phyloP scores from a whole-genome alignment of 2,797 vertebrate species.

The Dendrocincla tyrannina region DNA sequence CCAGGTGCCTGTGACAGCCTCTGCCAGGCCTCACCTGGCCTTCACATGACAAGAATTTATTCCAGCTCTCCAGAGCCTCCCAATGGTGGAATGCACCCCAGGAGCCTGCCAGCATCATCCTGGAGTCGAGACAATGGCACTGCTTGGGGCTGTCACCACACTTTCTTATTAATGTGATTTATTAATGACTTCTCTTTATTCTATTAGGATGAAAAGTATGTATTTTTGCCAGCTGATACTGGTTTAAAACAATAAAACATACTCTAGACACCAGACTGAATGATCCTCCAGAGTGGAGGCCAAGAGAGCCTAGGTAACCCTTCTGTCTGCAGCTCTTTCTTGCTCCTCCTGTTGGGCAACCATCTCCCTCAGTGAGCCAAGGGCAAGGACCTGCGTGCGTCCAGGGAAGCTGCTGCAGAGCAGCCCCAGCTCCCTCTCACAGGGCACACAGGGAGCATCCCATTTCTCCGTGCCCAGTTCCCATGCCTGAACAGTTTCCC shows the following conservation, averaged over 20 bases:
- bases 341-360: neutral
- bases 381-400: neutral
- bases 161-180: neutral
- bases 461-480: neutral
- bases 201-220: neutral
- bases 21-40: neutral
- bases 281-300: neutral
- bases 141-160: neutral
- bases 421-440: neutral
- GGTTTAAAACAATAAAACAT: neutral
- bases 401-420: neutral
- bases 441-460: fast-evolving
- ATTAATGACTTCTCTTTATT: neutral
- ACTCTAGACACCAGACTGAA: neutral
- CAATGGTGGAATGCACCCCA: neutral
- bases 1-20: neutral
- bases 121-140: fast-evolving
- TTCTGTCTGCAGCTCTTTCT: fast-evolving
- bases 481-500: neutral
- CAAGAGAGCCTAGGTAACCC: neutral
- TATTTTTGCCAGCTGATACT: neutral
- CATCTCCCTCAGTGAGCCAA: too few relatives aligned
- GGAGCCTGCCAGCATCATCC: neutral
- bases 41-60: fast-evolving
- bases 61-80: neutral